Conservation (phyloP, 2,797 vertebrate species). For the Pseudomugil gertrudae region DNA sequence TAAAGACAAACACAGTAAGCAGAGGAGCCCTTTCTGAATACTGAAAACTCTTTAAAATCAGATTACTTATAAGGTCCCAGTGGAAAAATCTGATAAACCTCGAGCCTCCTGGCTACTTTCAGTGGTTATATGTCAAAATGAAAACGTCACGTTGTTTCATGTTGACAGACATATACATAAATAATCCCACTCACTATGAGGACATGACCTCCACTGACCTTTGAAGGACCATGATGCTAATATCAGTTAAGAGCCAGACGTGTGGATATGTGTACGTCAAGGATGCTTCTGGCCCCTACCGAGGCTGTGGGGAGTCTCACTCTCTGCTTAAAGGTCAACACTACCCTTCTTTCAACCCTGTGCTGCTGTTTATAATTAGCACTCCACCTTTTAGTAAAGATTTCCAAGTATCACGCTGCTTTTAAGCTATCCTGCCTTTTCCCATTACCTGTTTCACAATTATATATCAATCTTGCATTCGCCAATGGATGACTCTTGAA, state of each 20-base stretch:
- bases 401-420: conserved; percentile 30
- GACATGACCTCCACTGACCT: conserved; percentile 51
- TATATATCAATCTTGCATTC: conserved; percentile 46
- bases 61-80: conserved; percentile 9
- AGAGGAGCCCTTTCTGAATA: conserved; percentile 17
- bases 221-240: conserved; percentile 49
- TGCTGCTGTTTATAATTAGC: conserved; percentile 71
- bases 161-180: background rate
- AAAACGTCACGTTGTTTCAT: conserved; percentile 45
- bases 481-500: conserved; percentile 19
- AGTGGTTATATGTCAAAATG: conserved; percentile 32
- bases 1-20: conserved; percentile 6
- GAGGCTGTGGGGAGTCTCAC: conserved; percentile 52
- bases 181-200: conserved; percentile 21
- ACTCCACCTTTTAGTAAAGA: conserved; percentile 53
- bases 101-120: conserved; percentile 19
- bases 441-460: conserved; percentile 34
- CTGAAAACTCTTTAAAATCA: conserved; percentile 12
- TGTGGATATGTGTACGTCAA: conserved; percentile 29
- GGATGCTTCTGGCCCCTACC: conserved; percentile 37
- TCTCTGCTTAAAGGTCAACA: conserved; percentile 72
- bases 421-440: background rate
- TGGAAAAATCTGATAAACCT: conserved; percentile 51
- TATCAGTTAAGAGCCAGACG: conserved; percentile 34
- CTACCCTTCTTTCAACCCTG: conserved; percentile 57